Conservation (phyloP, 2,797 vertebrate species). For the Rhynchotus rufescens region DNA sequence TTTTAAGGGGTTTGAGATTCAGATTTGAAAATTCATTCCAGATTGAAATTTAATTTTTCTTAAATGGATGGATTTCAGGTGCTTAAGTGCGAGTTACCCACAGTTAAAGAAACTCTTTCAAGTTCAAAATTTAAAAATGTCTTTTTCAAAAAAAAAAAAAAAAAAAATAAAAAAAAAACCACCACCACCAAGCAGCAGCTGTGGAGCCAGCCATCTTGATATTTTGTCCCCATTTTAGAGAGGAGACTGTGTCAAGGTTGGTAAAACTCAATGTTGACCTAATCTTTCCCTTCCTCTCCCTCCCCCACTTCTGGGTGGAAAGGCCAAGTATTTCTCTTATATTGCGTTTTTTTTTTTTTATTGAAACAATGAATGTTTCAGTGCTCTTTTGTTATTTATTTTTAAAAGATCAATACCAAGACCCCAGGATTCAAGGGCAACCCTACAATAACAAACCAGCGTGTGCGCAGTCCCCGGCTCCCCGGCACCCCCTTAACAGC, state of each 20-base stretch:
- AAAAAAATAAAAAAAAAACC: neutral
- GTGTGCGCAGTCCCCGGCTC: slow-evolving; percentile 29
- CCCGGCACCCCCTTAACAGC: neutral
- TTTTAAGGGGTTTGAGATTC: neutral
- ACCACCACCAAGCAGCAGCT: slow-evolving; percentile 63
- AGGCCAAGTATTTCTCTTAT: slow-evolving; percentile 54
- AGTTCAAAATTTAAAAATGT: slow-evolving; percentile 57
- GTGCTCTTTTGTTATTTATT: slow-evolving; percentile 71
- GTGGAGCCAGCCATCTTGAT: slow-evolving; percentile 79
- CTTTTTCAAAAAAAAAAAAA: slow-evolving; percentile 8
- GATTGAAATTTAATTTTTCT: slow-evolving; percentile 18
- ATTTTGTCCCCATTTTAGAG: slow-evolving; percentile 79
- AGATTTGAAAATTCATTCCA: slow-evolving; percentile 26
- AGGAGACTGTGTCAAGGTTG: slow-evolving; percentile 72
- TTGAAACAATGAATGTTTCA: slow-evolving; percentile 52
- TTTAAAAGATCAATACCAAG: slow-evolving; percentile 75
- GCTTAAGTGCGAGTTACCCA: neutral
- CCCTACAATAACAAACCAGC: slow-evolving; percentile 60
- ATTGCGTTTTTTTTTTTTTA: slow-evolving; percentile 51
- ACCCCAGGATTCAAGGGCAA: slow-evolving; percentile 73
- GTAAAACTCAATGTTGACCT: slow-evolving; percentile 76
- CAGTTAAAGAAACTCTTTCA: slow-evolving; percentile 40
- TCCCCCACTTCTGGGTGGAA: slow-evolving; percentile 60
- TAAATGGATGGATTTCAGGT: neutral
- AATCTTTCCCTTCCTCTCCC: slow-evolving; percentile 59